phyloP scores from a whole-genome alignment of 2,113 vertebrate species.

The Gila orcuttii region DNA sequence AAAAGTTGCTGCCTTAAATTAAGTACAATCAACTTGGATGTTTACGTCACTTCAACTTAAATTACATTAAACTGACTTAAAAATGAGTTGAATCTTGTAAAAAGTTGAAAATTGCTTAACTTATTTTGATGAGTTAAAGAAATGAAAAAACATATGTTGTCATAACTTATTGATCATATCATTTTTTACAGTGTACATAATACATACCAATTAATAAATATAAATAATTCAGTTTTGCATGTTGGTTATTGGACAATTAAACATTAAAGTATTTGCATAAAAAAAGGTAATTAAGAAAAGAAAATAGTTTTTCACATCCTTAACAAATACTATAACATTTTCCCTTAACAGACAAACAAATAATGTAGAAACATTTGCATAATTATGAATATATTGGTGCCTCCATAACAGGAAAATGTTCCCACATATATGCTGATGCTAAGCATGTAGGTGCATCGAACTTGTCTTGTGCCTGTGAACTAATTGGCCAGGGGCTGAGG shows the following conservation, averaged over 20 bases:
- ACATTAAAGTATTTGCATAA: background rate
- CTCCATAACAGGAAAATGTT: background rate
- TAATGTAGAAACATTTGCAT: background rate
- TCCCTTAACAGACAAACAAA: background rate
- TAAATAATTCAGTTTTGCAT: background rate
- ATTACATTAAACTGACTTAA: too few species aligned
- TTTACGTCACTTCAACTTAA: too few species aligned
- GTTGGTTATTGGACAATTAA: background rate
- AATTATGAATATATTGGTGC: background rate
- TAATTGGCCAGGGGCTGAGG: conserved; percentile 29
- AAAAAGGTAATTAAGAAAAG: background rate
- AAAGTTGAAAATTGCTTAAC: too few species aligned
- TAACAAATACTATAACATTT: background rate
- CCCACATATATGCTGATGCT: background rate
- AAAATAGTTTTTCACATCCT: background rate
- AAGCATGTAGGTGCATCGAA: background rate
- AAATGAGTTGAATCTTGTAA: too few species aligned
- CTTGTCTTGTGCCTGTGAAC: conserved; percentile 48
- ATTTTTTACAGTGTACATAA: background rate
- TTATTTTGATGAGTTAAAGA: too few species aligned
- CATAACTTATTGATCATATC: too few species aligned
- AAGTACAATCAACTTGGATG: too few species aligned
- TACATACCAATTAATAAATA: background rate
- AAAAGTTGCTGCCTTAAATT: too few species aligned
- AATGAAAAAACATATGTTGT: too few species aligned